A percentile compares a stretch with the other conserved stretches of the same genome.
Conservation (phyloP, 2,113 vertebrate genomes). For the Hystrix cristata region DNA sequence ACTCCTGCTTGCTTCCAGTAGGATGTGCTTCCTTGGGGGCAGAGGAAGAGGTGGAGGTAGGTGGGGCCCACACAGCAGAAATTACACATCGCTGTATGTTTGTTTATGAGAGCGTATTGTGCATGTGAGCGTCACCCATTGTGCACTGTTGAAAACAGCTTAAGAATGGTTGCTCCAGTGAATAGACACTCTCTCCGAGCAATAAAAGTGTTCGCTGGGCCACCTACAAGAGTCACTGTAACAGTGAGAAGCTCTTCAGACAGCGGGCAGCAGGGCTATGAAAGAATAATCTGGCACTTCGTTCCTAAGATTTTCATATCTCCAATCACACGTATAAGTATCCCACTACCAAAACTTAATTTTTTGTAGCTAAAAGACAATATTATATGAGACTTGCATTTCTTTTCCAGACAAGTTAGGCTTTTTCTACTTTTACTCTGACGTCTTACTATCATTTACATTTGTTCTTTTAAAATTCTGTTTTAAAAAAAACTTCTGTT, state of each 20-base stretch:
- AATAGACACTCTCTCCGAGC: background rate
- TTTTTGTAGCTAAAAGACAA: constrained; percentile 4
- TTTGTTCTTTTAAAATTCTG: constrained; percentile 50
- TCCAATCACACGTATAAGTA: background rate
- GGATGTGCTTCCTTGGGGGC: background rate
- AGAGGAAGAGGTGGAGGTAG: background rate
- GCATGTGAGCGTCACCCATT: background rate
- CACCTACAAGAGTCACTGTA: background rate
- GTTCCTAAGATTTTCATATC: constrained; percentile 11
- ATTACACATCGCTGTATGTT: background rate
- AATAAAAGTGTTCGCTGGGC: background rate
- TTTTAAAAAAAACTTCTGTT: constrained; percentile 28
- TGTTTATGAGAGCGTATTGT: background rate
- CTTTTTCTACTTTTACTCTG: background rate
- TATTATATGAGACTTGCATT: background rate
- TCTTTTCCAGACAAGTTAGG: constrained; percentile 27
- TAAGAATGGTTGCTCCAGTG: background rate
- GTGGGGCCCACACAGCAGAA: background rate
- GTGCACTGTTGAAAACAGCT: background rate
- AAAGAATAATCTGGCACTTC: background rate
- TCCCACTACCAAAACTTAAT: background rate
- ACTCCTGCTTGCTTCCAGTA: background rate
- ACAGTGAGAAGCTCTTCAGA: background rate
- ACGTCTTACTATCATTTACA: constrained; percentile 7
- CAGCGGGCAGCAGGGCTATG: background rate